Evolutionary conservation across 2,797 vertebrate genomes (phyloP), one percentile per base, ranked within the genome.

Genomic region (Lacerta bilineata): DNA sequence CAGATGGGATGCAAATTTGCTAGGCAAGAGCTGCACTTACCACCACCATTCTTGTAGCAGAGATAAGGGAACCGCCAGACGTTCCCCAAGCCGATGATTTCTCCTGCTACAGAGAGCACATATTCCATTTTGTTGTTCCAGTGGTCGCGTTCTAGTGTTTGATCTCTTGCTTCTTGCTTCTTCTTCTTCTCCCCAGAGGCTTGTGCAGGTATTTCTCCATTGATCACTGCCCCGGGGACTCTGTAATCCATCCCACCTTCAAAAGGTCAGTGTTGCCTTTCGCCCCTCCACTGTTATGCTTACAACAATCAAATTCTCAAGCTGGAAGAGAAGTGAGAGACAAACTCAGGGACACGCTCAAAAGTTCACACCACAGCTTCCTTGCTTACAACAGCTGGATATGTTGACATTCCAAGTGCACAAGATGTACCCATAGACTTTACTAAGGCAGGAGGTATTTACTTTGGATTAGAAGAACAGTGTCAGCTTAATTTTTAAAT

Each of bases 21-120:
- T 1, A 0, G 17, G 39, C 18, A 29, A 29, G 20, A 41, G 61
- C 61, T 39, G 80, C 78, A 88, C 98, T 98, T 93, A 99, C 98
- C 98, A 97, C 98, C 98, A 27, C 98, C 98, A 0, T 99, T 99
- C 96, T 98, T 99, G 97, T 99, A 99, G 97, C 98, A 99, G 87
- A 99, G 98, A 93, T 99, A 99, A 9, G 98, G 98, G 95, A 99
- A 99, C 87, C 98, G 97, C 98, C 98, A 99, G 95, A 99, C 98
- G 1, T 99, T 99, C 59, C 98, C 98, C 92, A 99, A 96, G 76
- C 98, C 98, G 0, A 99, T 97, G 93, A 99, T 99, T 95, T 98
- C 98, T 79, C 98, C 98, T 0, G 98, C 98, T 17, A 99, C 98
- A 0, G 98, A 98, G 79, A 99, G 94, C 59, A 99, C 89, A 0